phyloP scores from a whole-genome alignment of 2,888 invertebrate genomes.

The Andrena chrysosceles region DNA sequence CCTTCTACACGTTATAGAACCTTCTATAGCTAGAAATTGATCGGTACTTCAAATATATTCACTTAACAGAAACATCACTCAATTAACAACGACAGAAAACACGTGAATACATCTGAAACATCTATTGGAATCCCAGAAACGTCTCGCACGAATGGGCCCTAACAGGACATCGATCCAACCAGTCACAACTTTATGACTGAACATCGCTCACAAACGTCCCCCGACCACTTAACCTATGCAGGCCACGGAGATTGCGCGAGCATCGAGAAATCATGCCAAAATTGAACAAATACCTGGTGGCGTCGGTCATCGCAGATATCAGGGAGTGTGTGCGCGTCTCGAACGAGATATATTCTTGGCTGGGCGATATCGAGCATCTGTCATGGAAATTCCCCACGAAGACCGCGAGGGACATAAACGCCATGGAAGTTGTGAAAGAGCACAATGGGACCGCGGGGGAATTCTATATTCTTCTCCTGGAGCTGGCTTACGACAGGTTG shows the following conservation, averaged over 20 bases:
- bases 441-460: conserved; percentile 74
- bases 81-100: too few relatives aligned
- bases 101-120: too few relatives aligned
- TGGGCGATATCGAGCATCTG: conserved; percentile 68
- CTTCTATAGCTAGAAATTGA: too few relatives aligned
- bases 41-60: too few relatives aligned
- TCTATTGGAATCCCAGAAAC: too few relatives aligned
- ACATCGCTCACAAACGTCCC: conserved; percentile 18
- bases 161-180: conserved; percentile 21
- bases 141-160: too few relatives aligned
- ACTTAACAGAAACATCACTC: too few relatives aligned
- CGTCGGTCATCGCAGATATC: conserved; percentile 73
- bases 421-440: conserved; percentile 71
- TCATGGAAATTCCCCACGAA: conserved; percentile 76
- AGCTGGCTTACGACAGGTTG: conserved; percentile 79
- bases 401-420: conserved; percentile 71
- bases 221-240: conserved; percentile 36
- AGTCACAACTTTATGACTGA: conserved; percentile 2
- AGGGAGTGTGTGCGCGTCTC: conserved; percentile 68
- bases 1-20: too few relatives aligned
- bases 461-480: conserved; percentile 76
- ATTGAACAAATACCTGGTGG: conserved; percentile 71
- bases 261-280: conserved; percentile 55
- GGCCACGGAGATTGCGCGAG: neutral
- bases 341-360: conserved; percentile 70